These are phyloP conservation scores for Azemiops feae DNA, from an alignment of 2,113 vertebrate species.

Conservation along the genomic window DNA sequence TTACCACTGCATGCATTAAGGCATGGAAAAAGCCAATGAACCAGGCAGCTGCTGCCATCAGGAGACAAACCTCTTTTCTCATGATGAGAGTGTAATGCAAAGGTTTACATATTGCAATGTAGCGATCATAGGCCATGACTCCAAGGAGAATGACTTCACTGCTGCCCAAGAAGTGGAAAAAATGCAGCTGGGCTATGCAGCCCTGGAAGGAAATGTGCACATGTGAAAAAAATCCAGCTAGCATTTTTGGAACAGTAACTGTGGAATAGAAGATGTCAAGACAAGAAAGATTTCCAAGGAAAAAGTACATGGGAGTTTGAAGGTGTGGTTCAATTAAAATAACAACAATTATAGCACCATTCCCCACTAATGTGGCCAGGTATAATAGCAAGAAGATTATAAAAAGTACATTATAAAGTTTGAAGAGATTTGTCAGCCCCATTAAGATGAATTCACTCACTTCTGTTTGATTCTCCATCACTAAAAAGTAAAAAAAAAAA, in stretches of 20 bases:
- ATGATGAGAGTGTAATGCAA: conserved; percentile 31
- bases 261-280: conserved; percentile 49
- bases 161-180: conserved; percentile 49
- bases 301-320: conserved; percentile 60
- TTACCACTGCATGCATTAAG: conserved; percentile 25
- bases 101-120: conserved; percentile 22
- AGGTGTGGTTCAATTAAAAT: conserved; percentile 41
- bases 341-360: conserved; percentile 34
- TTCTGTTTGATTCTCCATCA: conserved; percentile 29
- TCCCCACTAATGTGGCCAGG: conserved; percentile 31
- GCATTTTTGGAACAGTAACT: conserved; percentile 48
- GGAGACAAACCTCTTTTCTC: background rate
- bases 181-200: conserved; percentile 51
- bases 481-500: background rate
- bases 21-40: conserved; percentile 32
- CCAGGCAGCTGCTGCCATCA: conserved; percentile 18
- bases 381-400: conserved; percentile 32
- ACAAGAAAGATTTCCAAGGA: conserved; percentile 53
- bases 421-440: background rate
- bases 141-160: conserved; percentile 44
- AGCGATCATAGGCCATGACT: conserved; percentile 41
- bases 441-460: conserved; percentile 28
- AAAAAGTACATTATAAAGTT: conserved; percentile 19
- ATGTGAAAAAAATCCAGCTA: conserved; percentile 38
- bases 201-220: conserved; percentile 29